phyloP scores from a whole-genome alignment of 2,888 invertebrate species.

The Clistopyga incitator region DNA sequence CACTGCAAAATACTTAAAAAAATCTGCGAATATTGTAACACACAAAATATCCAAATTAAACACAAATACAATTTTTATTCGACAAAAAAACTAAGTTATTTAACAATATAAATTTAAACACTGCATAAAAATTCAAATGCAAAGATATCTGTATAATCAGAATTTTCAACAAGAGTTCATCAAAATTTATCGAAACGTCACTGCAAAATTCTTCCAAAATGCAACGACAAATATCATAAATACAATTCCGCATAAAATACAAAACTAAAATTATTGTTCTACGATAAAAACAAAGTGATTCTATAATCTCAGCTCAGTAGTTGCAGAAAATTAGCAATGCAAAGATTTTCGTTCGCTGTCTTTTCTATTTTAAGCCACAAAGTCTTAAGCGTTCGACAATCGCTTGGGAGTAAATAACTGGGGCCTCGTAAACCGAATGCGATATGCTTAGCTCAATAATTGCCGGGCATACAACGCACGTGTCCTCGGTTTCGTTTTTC shows the following conservation, averaged over 20 bases:
- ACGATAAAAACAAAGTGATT: no score
- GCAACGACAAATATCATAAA: neutral
- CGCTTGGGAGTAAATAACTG: conserved; percentile 33
- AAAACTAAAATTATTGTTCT: no score
- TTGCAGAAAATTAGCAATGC: neutral
- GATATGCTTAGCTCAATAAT: conserved; percentile 4
- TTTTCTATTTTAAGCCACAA: conserved; percentile 2
- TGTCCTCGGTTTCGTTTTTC: conserved; percentile 35
- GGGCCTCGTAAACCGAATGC: neutral
- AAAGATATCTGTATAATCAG: no score
- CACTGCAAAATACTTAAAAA: no score
- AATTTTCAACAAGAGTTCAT: neutral
- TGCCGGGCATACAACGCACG: neutral
- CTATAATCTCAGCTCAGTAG: neutral
- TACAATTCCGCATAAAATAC: no score
- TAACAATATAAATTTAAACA: no score
- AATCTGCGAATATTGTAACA: no score
- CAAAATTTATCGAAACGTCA: neutral
- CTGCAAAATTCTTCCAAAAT: neutral
- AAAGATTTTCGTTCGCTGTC: neutral
- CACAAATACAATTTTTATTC: no score
- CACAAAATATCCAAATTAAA: no score
- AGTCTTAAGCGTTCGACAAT: conserved; percentile 16
- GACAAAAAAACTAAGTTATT: no score
- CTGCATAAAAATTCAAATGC: no score